Evolutionary conservation across 2,797 vertebrate genomes (phyloP).

Genomic region (Gallinago nigripennis): DNA sequence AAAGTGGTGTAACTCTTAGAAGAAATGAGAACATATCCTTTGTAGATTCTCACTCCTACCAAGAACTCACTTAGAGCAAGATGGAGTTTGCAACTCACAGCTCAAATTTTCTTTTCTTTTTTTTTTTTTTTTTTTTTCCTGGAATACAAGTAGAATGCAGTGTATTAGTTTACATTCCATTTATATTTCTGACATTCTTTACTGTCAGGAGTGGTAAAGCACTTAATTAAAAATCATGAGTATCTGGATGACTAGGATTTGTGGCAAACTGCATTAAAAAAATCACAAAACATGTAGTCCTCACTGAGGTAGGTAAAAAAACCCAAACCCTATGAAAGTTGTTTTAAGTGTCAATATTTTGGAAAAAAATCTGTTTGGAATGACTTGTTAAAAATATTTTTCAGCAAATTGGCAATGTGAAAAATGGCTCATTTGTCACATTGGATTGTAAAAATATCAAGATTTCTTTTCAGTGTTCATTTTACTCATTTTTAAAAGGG

Average conservation of each 20-base stretch:
- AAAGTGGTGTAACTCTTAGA: background rate
- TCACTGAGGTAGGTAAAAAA: background rate
- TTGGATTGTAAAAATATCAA: background rate
- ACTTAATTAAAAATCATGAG: conserved; percentile 37
- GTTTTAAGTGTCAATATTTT: background rate
- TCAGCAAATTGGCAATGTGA: background rate
- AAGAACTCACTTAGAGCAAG: background rate
- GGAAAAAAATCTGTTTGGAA: background rate
- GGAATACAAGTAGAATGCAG: background rate
- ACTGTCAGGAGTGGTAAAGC: background rate
- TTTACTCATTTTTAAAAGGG: background rate
- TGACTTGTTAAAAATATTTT: conserved; percentile 2
- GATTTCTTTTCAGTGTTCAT: background rate
- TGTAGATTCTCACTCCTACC: background rate
- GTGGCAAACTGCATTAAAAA: background rate
- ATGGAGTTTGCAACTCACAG: background rate
- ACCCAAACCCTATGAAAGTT: background rate
- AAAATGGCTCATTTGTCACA: conserved; percentile 32
- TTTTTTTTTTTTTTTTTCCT: background rate
- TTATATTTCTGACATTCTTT: conserved; percentile 33
- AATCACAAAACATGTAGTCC: background rate
- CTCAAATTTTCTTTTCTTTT: background rate
- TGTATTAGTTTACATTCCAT: background rate
- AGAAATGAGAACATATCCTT: background rate
- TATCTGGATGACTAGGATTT: background rate